A percentile compares a stretch with the other conserved stretches of the same genome.
Evolutionary conservation across 1,140 invertebrate genomes (phyloP).

Genomic region (Halictus rubicundus): DNA sequence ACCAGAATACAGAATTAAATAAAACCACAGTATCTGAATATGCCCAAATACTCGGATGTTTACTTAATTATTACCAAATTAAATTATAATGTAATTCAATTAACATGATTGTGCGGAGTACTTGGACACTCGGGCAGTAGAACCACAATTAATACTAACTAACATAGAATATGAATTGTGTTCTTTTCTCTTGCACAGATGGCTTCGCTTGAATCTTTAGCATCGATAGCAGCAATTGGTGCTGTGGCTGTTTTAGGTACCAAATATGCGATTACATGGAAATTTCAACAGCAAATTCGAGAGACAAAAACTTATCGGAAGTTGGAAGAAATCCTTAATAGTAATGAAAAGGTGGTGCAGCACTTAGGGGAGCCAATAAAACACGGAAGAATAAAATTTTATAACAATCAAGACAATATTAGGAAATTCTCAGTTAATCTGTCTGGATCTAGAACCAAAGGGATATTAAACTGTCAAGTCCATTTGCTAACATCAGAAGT

Average conservation of each 20-base stretch:
- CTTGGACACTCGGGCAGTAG: too few species aligned
- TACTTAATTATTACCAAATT: too few species aligned
- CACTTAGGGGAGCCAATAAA: slow-evolving; percentile 66
- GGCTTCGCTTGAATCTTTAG: slow-evolving; percentile 1
- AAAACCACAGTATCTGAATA: too few species aligned
- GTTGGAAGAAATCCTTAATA: slow-evolving; percentile 47
- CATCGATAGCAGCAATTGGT: slow-evolving; percentile 33
- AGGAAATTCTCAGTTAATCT: slow-evolving; percentile 56
- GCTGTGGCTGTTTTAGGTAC: neutral
- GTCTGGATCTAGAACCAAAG: slow-evolving; percentile 55
- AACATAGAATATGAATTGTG: neutral
- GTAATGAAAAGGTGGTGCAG: slow-evolving; percentile 51
- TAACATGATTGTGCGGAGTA: too few species aligned
- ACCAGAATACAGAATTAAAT: too few species aligned
- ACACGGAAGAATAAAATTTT: slow-evolving; percentile 39
- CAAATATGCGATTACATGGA: slow-evolving; percentile 11
- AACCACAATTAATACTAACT: neutral
- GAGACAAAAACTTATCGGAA: slow-evolving; percentile 44
- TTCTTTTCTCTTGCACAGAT: slow-evolving; percentile 28
- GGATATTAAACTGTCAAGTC: slow-evolving; percentile 55
- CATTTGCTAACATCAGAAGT: slow-evolving; percentile 1
- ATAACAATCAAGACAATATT: slow-evolving; percentile 12
- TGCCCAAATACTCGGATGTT: too few species aligned
- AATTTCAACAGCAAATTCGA: slow-evolving; percentile 35
- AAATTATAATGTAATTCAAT: too few species aligned